phyloP scores from a whole-genome alignment of 1,140 invertebrate genomes.

The Diorhabda carinulata region DNA sequence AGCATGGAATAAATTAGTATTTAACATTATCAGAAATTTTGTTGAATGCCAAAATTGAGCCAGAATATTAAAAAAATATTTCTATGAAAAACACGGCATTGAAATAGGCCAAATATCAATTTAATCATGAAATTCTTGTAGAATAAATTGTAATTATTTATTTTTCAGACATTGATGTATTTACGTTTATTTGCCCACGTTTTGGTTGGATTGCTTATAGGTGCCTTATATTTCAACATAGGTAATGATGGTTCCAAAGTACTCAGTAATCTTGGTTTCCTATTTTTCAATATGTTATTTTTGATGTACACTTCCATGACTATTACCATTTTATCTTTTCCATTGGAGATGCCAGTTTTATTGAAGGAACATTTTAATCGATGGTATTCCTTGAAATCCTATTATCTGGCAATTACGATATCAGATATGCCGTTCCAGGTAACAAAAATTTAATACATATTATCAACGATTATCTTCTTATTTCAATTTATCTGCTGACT shows the following conservation, averaged over 20 bases:
- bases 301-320: constrained; percentile 98
- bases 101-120: no score
- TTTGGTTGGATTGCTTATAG: constrained; percentile 86
- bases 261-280: constrained; percentile 90
- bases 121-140: no score
- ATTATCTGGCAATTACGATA: constrained; percentile 92
- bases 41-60: no score
- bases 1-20: no score
- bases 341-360: constrained; percentile 91
- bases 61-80: no score
- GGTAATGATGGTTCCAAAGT: constrained; percentile 93
- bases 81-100: no score
- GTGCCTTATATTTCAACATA: constrained; percentile 87
- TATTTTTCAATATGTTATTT: constrained; percentile 98
- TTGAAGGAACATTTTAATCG: constrained; percentile 94
- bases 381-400: constrained; percentile 94
- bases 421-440: constrained; percentile 94
- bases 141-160: background rate
- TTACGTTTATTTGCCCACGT: constrained; percentile 89
- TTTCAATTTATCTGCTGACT: no score
- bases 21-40: no score
- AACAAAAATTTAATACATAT: constrained; percentile 6
- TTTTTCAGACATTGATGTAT: constrained; percentile 86
- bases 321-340: constrained; percentile 95
- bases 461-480: no score